Base-by-base conservation (phyloP, 2,797 vertebrate genomes). In the Basileuterus tristriatus region DNA sequence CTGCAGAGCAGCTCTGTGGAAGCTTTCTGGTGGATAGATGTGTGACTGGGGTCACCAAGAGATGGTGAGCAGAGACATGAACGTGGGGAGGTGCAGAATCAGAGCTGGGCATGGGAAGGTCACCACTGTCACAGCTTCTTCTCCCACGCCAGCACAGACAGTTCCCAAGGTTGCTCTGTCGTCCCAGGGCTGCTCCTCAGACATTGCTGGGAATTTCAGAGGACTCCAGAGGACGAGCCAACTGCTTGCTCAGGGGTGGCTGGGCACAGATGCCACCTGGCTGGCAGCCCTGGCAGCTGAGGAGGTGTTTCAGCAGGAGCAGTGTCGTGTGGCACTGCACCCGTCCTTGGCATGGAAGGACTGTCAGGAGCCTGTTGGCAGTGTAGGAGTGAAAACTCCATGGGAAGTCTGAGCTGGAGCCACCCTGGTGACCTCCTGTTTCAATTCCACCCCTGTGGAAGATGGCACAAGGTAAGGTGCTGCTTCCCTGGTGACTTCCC, bases 21-120 rank as follows among this genome's bases (percentile, higher is more conserved):
- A 27, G 60, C 0, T 11, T 27, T 41, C 44, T 63, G 19, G 32
- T 17, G n/a, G 39, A 8, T 12, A 12, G 20, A 19, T 23, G 21
- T 7, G 59, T 34, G 22, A 13, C 47, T 17, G 75, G 18, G 59
- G 46, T 67, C 20, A 4, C 20, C 1, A 3, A 37, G 69, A 39
- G 17, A 8, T 3, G 59, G n/a, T 6, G 37, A 60, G 71, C 56
- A 44, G 85, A 11, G 49, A 26, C 13, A 12, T 3, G 3, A 22
- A 21, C 1, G 0, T 29, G 29, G 43, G 24, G 41, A 41, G 16
- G 15, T 3, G 67, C 41, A 15, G 41, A 3, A 1, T 14, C 39
- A 15, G 59, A 62, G 77, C 59, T 46, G 59, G 46, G 11, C 41
- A 32, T 0, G 0, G 15, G 10, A 4, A 43, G 27, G 32, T 65